Evolutionary conservation across 2,797 vertebrate genomes (phyloP), one percentile per base, ranked within the genome.

Genomic region (Clarias pachynema): DNA sequence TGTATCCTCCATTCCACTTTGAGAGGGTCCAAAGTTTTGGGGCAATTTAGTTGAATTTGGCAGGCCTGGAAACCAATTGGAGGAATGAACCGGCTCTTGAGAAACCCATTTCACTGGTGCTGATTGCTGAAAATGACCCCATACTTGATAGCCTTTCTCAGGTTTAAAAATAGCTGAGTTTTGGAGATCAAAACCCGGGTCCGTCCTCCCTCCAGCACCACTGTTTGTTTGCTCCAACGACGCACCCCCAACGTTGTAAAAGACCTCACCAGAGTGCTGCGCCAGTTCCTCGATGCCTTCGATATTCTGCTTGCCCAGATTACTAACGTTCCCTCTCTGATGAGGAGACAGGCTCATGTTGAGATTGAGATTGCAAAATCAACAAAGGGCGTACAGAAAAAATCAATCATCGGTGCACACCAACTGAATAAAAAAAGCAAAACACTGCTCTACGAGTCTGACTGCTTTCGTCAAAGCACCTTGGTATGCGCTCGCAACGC

Each of bases 311-410:
- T 98, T 98, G 68, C 93, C 94, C 73, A 93, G 88, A 92, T 97
- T 96, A 92, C 96, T 97, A 90, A 93, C 92, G 91, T 94, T 96
- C 89, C 95, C 95, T 94, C 96, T 96, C 80, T 95, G 94, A 89
- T 97, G 97, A 93, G 97, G 94, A 91, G 97, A 97, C 91, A 97
- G 95, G 96, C 97, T 98, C 98, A 99, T 98, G 92, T 89, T 97
- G 92, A 89, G 86, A 83, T 70, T 70, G 70, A 89, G 86, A 83
- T 72, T 70, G 72, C 53, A 79, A 22, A 59, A 78, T 85, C 49
- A 56, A n/a, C 14, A 84, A 83, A 73, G 85, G 81, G 82, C n/a
- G 78, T 57, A 74, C 69, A 83, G 63, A 37, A 59, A 16, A 1
- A 29, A 22, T 31, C 69, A 29, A 22, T 31, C 69, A 86, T 24